Percentiles rank a stretch among this genome's conserved stretches.
phyloP scores from a whole-genome alignment of 1,140 invertebrate genomes.

The Hylaeus anthracinus region DNA sequence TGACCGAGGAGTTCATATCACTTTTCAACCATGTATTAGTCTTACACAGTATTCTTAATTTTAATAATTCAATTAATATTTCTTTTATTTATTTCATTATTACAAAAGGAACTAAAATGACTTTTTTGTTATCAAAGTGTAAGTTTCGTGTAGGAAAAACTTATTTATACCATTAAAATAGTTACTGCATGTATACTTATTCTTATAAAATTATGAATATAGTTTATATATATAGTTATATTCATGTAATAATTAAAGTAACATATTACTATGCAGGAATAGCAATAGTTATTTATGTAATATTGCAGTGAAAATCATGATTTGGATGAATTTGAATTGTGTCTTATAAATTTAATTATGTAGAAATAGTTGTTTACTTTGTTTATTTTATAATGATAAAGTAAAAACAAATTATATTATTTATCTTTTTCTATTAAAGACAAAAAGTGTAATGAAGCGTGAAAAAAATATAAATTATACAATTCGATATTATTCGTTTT shows the following conservation, averaged over 20 bases:
- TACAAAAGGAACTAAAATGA: conserved; percentile 5
- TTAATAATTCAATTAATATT: neutral
- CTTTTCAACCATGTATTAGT: neutral
- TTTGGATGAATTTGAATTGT: neutral
- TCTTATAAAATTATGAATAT: conserved; percentile 7
- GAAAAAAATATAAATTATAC: neutral
- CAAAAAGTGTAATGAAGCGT: neutral
- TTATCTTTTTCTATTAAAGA: neutral
- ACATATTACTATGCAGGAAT: neutral
- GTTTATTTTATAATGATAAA: neutral
- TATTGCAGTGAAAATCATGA: conserved; percentile 1
- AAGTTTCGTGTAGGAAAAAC: neutral
- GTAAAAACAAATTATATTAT: neutral
- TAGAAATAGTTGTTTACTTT: neutral
- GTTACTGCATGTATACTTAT: neutral
- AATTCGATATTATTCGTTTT: neutral
- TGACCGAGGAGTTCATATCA: neutral
- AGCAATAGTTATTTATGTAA: neutral
- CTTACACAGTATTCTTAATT: neutral
- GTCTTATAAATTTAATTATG: neutral
- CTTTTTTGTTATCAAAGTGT: neutral
- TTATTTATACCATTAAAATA: neutral
- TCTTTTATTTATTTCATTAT: neutral
- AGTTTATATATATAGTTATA: neutral
- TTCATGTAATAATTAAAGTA: neutral